Conservation (phyloP, 2,888 invertebrate genomes). For the Lycaena phlaeas region DNA sequence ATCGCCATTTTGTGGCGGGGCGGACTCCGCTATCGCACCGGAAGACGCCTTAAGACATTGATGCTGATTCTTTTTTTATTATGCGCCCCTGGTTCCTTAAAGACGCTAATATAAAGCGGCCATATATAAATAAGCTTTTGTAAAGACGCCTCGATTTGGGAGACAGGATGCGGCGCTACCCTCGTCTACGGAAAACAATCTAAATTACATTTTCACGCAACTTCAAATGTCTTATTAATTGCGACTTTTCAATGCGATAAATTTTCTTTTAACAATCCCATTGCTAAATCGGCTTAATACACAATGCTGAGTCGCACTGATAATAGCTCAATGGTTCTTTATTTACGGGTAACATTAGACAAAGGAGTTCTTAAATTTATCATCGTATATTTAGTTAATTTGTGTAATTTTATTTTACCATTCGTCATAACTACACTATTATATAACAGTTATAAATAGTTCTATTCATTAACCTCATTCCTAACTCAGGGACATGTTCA, state of each 20-base stretch:
- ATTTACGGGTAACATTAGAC: not conserved
- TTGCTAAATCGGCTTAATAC: conserved; percentile 59
- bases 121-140: conserved; percentile 72
- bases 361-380: too few species aligned
- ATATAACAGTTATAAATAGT: too few species aligned
- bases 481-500: too few species aligned
- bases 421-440: too few species aligned
- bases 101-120: conserved; percentile 71
- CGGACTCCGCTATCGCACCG: conserved; percentile 54
- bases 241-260: conserved; percentile 73
- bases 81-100: conserved; percentile 66
- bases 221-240: conserved; percentile 74
- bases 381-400: too few species aligned
- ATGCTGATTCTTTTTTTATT: conserved; percentile 73
- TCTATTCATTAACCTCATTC: too few species aligned
- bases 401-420: too few species aligned
- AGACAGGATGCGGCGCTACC: conserved; percentile 56
- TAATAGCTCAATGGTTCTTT: conserved; percentile 26
- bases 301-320: conserved; percentile 56
- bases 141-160: conserved; percentile 40
- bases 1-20: conserved; percentile 70
- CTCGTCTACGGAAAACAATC: conserved; percentile 64
- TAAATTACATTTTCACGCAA: conserved; percentile 74
- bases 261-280: conserved; percentile 68
- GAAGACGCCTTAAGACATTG: conserved; percentile 70